Evolutionary conservation across 2,888 invertebrate genomes (phyloP), one percentile per base, ranked within the genome.

Genomic region (Drosophila infuscata): DNA sequence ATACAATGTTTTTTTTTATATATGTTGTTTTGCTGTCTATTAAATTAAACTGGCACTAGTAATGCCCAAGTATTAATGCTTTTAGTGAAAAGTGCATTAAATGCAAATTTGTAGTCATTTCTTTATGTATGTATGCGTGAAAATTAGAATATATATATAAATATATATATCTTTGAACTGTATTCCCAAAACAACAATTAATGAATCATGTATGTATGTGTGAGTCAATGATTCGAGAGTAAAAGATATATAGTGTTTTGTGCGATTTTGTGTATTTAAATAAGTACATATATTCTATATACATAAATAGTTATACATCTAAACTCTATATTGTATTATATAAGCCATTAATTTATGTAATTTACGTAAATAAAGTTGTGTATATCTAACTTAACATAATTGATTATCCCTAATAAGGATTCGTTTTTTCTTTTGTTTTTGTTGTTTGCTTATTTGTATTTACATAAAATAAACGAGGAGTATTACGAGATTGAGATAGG

Each of bases 91-190:
- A 79, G 66, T 78, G 91, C 91, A 91, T 91, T 84, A 79, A 91
- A 91, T 91, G 91, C 91, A 88, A 81, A 63, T 67, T 71, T 73
- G 66, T 88, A 88, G 88, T 88, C 88, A 90, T 86, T 86, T 83
- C 68, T 61, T 60, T 68, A 68, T 88, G 65, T 76, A 53, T 81
- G 66, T 75, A 54, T 76, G 63, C 75, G 79, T 83, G 77, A 65
- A 80, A 82, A 65, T 63, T 38, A 69, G 35, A 46, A 35, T 35
- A 9, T n/a, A 41, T 11, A n/a, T 38, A 38, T n/a, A 9, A 20
- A 43, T 17, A 41, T 43, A 46, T 25, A 8, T 46, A 8, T 8
- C 12, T 65, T 64, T 52, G 38, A 74, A 48, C 30, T 38, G 38
- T 58, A 29, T 25, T 17, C 6, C 30, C 35, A 30, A 11, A 61